Evolutionary conservation across 2,888 invertebrate species (phyloP).

Genomic region (Augiades crinisus): DNA sequence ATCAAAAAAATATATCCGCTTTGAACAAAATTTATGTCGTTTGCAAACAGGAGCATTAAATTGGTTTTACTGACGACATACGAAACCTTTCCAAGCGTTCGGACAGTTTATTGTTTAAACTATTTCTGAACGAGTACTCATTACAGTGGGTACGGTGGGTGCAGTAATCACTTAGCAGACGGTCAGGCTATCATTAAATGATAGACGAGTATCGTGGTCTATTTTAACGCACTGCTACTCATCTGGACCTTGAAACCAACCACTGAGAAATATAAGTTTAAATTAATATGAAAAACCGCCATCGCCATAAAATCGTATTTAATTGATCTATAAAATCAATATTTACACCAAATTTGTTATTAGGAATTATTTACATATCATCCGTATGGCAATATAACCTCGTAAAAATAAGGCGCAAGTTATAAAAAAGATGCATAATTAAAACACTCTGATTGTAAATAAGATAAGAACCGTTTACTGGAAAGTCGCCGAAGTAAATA

Average conservation of each 20-base stretch:
- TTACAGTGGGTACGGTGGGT: background rate
- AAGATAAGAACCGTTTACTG: too few relatives aligned
- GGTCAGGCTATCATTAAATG: conserved; percentile 10
- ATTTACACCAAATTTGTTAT: too few relatives aligned
- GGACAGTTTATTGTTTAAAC: conserved; percentile 8
- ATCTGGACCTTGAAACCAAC: background rate
- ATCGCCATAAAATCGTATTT: background rate
- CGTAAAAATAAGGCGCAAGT: too few relatives aligned
- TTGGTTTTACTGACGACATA: conserved; percentile 12
- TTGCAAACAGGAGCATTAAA: conserved; percentile 5
- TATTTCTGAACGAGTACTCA: conserved; percentile 6
- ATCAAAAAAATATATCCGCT: too few relatives aligned
- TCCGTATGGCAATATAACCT: too few relatives aligned
- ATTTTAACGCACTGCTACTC: conserved; percentile 9
- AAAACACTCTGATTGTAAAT: too few relatives aligned
- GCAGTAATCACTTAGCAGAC: conserved; percentile 6
- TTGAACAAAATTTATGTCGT: background rate
- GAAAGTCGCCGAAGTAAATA: too few relatives aligned
- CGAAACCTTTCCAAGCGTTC: conserved; percentile 10
- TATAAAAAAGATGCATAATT: too few relatives aligned
- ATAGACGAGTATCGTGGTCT: conserved; percentile 11
- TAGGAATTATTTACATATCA: too few relatives aligned
- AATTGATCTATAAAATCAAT: background rate
- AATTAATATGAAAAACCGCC: background rate
- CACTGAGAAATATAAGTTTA: background rate